phyloP scores from a whole-genome alignment of 2,113 vertebrate species.

The Pardalotus punctatus region DNA sequence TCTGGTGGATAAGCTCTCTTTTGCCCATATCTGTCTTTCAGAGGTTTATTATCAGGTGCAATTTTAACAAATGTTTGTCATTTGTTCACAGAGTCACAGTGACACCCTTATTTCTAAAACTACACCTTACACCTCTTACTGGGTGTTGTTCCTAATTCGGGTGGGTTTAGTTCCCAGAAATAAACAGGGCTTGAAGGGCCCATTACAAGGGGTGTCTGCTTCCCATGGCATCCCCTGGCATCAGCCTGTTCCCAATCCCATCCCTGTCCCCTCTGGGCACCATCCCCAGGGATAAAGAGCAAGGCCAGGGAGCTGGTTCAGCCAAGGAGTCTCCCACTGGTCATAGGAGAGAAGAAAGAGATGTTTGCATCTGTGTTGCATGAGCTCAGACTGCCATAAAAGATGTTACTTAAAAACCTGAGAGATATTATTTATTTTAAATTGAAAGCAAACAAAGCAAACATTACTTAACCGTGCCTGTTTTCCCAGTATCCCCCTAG shows the following conservation, averaged over 20 bases:
- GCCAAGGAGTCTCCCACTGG: background rate
- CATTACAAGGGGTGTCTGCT: background rate
- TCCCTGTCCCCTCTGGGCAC: background rate
- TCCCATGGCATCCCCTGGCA: background rate
- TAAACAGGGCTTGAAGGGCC: background rate
- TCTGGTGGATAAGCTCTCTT: background rate
- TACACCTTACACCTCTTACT: background rate
- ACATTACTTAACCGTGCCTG: background rate
- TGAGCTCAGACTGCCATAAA: background rate
- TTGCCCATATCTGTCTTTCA: background rate
- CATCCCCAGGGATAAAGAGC: background rate
- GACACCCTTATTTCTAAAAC: background rate
- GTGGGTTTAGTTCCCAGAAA: background rate
- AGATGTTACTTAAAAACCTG: background rate
- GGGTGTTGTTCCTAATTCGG: accelerated
- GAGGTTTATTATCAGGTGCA: background rate
- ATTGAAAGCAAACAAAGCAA: conserved; percentile 40
- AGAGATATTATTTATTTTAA: conserved; percentile 22
- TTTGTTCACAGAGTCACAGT: background rate
- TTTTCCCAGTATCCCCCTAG: background rate
- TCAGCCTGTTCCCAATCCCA: background rate
- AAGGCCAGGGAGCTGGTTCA: background rate
- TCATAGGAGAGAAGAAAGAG: background rate
- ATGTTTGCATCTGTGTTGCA: background rate
- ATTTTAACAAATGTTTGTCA: background rate